phyloP scores from a whole-genome alignment of 2,888 invertebrate species.

The Apoda limacodes region DNA sequence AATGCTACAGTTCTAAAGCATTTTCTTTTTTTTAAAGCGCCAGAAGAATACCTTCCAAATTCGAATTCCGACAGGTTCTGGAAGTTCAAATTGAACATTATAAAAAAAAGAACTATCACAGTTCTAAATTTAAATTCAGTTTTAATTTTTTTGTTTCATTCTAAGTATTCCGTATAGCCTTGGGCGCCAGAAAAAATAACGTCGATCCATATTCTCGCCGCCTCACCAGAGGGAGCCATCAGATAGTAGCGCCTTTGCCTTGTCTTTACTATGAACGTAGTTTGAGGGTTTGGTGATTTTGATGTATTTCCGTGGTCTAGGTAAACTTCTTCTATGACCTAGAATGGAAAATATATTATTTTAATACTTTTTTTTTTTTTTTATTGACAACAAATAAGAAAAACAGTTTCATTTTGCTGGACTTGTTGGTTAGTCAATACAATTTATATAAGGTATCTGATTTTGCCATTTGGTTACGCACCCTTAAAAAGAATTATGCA shows the following conservation, averaged over 20 bases:
- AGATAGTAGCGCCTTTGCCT: constrained; percentile 89
- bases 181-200: constrained; percentile 94
- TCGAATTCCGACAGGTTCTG: too few relatives aligned
- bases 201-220: constrained; percentile 97
- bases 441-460: too few relatives aligned
- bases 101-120: too few relatives aligned
- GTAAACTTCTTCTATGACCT: constrained; percentile 97
- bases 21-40: too few relatives aligned
- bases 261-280: constrained; percentile 96
- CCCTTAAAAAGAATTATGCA: too few relatives aligned
- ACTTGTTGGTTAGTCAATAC: too few relatives aligned
- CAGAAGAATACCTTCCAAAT: too few relatives aligned
- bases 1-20: too few relatives aligned
- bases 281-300: constrained; percentile 89
- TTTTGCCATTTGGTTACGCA: too few relatives aligned
- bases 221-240: constrained; percentile 93
- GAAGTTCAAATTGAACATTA: not conserved
- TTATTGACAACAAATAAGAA: not conserved
- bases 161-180: constrained; percentile 75
- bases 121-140: constrained; percentile 1
- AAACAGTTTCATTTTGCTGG: not conserved
- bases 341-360: constrained; percentile 1
- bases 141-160: constrained; percentile 22
- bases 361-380: too few relatives aligned
- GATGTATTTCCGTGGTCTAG: constrained; percentile 94